Evolutionary conservation across 64 coral and sea anemone genomes (phyloP), one percentile per base, ranked within the genome.

Genomic region (Pocillopora damicornis): DNA sequence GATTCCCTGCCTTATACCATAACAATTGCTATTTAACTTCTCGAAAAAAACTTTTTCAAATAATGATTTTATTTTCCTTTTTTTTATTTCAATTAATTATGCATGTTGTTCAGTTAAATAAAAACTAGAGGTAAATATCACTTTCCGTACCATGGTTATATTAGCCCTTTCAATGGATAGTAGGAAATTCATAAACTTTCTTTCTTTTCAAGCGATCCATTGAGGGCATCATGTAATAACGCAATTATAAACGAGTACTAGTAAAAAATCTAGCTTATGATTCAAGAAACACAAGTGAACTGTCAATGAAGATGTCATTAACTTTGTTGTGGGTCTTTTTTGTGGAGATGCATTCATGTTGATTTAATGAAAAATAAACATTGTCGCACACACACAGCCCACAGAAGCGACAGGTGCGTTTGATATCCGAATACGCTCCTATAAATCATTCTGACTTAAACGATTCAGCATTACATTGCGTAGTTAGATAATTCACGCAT

Each of bases 21-120:
- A 23, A 79, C 77, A 79, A 4, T 11, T 4, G 22, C 20, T 1
- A 26, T 14, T 79, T 79, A 23, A 20, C n/a, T n/a, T 5, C 6
- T 0, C 18, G 30, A 58, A 15, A 76, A 18, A 51, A 45, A 76
- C 14, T 6, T 45, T 14, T 15, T 15, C 59, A 60, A 79, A 79
- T 2, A 11, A 59, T 60, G 26, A 20, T n/a, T 58, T 59, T 60
- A n/a, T 34, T 26, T 26, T 60, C n/a, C 77, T 51, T 61, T 34
- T 26, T 25, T 79, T 15, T 59, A 22, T 59, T 30, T 79, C 59
- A 13, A 60, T 79, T 79, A 79, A 79, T 79, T 79, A 79, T 12
- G 77, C 57, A 59, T 60, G 15, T 58, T 11, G 26, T 60, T 51
- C 59, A 13, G 22, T 11, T 0, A 79, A 79, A 79, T 79, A 60